Evolutionary conservation across 2,797 vertebrate genomes (phyloP), one percentile per base, ranked within the genome.

Genomic region (Rallus crepitans): DNA sequence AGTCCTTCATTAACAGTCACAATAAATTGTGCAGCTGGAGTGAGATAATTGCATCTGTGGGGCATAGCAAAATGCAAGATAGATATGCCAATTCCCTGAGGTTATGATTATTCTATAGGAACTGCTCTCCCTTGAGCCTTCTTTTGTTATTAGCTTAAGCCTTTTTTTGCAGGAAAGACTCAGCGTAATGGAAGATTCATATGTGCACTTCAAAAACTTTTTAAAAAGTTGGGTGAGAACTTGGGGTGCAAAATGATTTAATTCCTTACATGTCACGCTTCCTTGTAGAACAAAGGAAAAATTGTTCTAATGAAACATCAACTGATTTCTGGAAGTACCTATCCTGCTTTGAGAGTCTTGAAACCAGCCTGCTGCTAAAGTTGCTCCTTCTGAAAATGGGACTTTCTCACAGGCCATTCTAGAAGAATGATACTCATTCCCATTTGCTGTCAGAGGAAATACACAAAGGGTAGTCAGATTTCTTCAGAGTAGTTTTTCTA

Each of bases 1-100:
- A 85, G 89, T 82, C 37, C 35, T 97, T 95, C 75, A 86, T 89
- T 96, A 96, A 88, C 31, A 94, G 82, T 70, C 82, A 90, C 85
- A 90, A 73, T 63, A 93, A 95, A 91, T 40, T 79, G 73, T 90
- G 85, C 65, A 87, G 76, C 79, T 96, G 84, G 70, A 95, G 48
- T 87, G 65, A 76, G 57, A 87, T 94, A 87, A 96, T 97, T 96
- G 86, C 87, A 89, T 92, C 94, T 96, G 79, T 91, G 65, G 69
- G 90, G 55, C 60, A 91, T n/a, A 92, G 86, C 45, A 90, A 96
- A 90, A 90, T 89, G 83, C 75, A 87, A 87, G 92, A 90, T 20
- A 94, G 94, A 69, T n/a, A 79, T 48, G 52, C 48, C 82, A 53
- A 4, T 90, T 95, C 89, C 92, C 91, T 91, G 76, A 88, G 80